phyloP scores from a whole-genome alignment of 92 coral and sea anemone species.

The Hydrozoanthus gracilis region DNA sequence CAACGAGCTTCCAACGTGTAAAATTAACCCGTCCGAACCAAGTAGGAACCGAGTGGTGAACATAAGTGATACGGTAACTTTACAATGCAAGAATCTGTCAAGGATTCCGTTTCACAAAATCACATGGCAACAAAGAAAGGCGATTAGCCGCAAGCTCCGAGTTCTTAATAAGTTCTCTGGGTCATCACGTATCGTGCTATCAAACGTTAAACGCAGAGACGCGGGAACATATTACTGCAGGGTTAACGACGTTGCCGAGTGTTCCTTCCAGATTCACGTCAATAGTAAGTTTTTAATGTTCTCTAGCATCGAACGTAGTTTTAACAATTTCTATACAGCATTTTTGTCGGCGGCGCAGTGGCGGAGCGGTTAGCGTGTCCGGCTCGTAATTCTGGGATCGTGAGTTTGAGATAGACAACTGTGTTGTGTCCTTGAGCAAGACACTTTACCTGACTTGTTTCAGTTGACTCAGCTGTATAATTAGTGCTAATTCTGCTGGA shows the following conservation, averaged over 20 bases:
- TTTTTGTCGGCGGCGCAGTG: too few species aligned
- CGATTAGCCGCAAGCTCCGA: not conserved
- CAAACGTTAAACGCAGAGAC: slow-evolving; percentile 7
- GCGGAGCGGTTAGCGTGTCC: too few species aligned
- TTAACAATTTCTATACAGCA: too few species aligned
- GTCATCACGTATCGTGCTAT: not conserved
- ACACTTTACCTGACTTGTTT: too few species aligned
- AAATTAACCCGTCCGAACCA: not conserved
- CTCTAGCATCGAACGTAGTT: too few species aligned
- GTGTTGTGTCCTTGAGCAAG: too few species aligned
- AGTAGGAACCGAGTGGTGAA: not conserved
- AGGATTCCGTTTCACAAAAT: slow-evolving; percentile 13
- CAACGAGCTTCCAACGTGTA: not conserved
- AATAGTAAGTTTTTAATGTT: slow-evolving; percentile 10
- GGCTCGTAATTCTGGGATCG: too few species aligned
- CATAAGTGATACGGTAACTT: not conserved
- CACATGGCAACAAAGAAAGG: not conserved
- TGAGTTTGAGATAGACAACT: too few species aligned
- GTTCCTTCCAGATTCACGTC: slow-evolving; percentile 9
- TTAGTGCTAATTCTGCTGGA: too few species aligned
- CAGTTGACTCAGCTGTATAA: too few species aligned
- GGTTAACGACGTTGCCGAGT: slow-evolving; percentile 3
- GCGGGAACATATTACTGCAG: slow-evolving; percentile 25
- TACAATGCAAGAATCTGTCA: not conserved
- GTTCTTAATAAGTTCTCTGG: not conserved